A percentile compares a stretch with the other conserved stretches of the same genome.
Conservation (phyloP, 2,113 vertebrate genomes). For the Erythrolamprus reginae region DNA sequence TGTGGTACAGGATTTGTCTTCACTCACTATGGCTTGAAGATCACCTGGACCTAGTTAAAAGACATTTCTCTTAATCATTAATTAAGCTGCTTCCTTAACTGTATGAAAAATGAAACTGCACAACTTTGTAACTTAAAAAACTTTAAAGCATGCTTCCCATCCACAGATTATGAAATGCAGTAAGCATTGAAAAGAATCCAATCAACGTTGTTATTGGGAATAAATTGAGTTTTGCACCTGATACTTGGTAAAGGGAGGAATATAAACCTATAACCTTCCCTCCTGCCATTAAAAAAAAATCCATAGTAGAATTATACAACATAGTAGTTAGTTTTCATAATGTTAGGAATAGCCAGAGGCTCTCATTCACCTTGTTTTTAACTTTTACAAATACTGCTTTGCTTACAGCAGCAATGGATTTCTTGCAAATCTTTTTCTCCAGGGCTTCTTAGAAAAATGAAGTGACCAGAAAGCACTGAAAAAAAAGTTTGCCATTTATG, state of each 20-base stretch:
- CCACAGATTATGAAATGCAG: neutral
- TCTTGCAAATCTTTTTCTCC: neutral
- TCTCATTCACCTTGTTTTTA: neutral
- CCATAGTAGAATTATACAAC: neutral
- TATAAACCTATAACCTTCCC: neutral
- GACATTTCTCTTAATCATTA: neutral
- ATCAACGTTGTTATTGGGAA: neutral
- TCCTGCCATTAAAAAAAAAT: neutral
- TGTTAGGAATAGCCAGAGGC: neutral
- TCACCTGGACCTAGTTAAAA: neutral
- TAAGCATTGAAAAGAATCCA: neutral
- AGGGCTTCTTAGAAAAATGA: neutral
- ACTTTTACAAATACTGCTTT: neutral
- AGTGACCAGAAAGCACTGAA: neutral
- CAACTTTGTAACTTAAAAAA: neutral
- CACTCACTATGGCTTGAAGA: neutral
- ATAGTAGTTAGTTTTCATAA: neutral
- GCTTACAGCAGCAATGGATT: neutral
- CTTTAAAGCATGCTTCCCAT: neutral
- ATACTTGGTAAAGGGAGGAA: neutral
- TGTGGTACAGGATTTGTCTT: neutral
- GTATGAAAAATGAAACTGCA: neutral
- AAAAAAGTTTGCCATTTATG: neutral
- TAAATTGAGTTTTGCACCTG: neutral
- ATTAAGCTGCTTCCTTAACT: neutral